A percentile compares a stretch with the other conserved stretches of the same genome.
Conservation (phyloP, 2,113 vertebrate genomes). For the Macrotus californicus region DNA sequence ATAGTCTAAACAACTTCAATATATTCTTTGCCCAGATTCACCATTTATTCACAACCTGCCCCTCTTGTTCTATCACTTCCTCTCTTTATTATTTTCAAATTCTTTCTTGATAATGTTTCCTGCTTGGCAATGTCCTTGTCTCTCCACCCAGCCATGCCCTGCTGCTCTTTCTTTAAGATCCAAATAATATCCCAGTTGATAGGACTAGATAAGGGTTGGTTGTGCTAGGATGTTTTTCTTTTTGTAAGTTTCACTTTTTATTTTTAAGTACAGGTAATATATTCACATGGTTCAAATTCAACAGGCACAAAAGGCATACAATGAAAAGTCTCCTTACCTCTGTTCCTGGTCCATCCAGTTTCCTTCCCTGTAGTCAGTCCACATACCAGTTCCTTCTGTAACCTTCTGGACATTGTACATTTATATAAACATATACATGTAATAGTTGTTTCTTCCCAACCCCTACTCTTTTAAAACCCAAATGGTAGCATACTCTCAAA, state of each 20-base stretch:
- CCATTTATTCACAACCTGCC: not conserved
- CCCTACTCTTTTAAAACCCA: not conserved
- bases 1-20: not conserved
- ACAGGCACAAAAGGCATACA: not conserved
- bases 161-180: not conserved
- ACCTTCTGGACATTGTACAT: not conserved
- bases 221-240: not conserved
- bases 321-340: not conserved
- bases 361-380: not conserved
- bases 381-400: not conserved
- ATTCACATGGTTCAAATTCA: conserved; percentile 22
- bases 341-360: not conserved
- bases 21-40: not conserved
- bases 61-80: not conserved
- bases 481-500: not conserved
- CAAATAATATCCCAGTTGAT: not conserved
- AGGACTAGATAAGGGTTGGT: not conserved
- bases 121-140: not conserved
- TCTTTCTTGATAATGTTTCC: not conserved
- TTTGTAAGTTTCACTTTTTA: not conserved
- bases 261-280: conserved; percentile 25
- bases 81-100: not conserved
- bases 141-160: not conserved
- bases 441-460: not conserved
- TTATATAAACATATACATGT: not conserved